A percentile compares a stretch with the other conserved stretches of the same genome.
Evolutionary conservation across 1,140 invertebrate species (phyloP).

Genomic region (Coenobita brevimanus): DNA sequence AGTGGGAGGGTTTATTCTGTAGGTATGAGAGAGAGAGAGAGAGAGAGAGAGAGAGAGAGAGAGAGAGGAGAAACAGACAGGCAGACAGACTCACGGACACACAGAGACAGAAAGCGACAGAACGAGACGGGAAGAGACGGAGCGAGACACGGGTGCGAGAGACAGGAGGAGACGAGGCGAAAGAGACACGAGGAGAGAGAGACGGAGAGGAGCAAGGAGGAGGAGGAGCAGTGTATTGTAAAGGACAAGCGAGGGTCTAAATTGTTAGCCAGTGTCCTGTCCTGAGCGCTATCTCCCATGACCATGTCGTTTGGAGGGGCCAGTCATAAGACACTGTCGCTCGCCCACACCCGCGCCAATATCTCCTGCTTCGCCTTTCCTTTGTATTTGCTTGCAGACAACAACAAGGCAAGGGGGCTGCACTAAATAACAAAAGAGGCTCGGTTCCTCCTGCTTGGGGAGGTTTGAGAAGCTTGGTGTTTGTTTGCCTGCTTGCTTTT

Average conservation of each 20-base stretch:
- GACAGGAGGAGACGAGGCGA: neutral
- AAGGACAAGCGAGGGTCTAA: too few relatives aligned
- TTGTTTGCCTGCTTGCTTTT: too few relatives aligned
- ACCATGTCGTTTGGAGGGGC: conserved; percentile 19
- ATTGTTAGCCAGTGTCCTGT: neutral
- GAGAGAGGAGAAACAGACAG: neutral
- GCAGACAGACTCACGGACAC: neutral
- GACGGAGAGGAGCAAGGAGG: neutral
- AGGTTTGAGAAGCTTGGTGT: too few relatives aligned
- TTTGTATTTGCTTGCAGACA: conserved; percentile 42
- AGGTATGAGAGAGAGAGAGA: conserved; percentile 27
- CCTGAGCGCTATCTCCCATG: conserved; percentile 22
- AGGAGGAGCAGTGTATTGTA: too few relatives aligned
- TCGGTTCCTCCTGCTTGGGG: too few relatives aligned
- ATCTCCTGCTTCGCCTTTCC: conserved; percentile 38
- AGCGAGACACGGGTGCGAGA: neutral
- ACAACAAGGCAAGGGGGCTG: conserved; percentile 13
- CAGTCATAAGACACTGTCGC: conserved; percentile 32
- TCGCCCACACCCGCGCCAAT: neutral
- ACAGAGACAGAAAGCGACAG: neutral
- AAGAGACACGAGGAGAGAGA: neutral
- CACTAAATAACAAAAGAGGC: too few relatives aligned
- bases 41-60: neutral
- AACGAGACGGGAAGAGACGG: neutral
- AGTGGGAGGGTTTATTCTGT: too few relatives aligned